phyloP scores from a whole-genome alignment of 2,888 invertebrate species.

The Morpho achilles region DNA sequence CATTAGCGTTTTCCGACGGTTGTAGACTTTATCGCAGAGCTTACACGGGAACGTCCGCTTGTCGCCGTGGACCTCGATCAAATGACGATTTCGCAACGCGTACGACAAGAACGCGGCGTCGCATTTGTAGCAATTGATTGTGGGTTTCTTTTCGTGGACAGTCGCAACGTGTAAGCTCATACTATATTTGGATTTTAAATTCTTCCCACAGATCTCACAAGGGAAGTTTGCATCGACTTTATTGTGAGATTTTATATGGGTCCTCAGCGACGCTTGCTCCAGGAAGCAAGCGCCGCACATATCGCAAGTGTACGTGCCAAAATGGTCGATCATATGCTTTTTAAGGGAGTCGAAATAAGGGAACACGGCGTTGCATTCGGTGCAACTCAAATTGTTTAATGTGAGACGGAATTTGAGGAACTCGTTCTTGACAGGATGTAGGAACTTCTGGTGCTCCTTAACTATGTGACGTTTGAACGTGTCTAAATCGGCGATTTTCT shows the following conservation, averaged over 20 bases:
- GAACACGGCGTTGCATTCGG: constrained; percentile 40
- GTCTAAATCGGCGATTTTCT: constrained; percentile 48
- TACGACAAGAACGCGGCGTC: constrained; percentile 60
- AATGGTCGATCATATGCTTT: constrained; percentile 69
- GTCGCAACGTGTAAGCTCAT: constrained; percentile 57
- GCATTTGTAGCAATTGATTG: constrained; percentile 64
- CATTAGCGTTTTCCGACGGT: constrained; percentile 58
- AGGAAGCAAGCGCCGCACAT: constrained; percentile 60
- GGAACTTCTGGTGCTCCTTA: constrained; percentile 51
- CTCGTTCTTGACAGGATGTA: constrained; percentile 54
- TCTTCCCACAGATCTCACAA: constrained; percentile 72
- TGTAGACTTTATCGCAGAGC: constrained; percentile 61
- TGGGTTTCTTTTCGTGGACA: constrained; percentile 63
- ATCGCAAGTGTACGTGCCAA: constrained; percentile 65
- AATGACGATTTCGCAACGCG: constrained; percentile 53
- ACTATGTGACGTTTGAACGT: constrained; percentile 53
- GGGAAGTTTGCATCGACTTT: constrained; percentile 67
- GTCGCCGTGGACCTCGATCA: constrained; percentile 63
- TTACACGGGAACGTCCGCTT: constrained; percentile 61
- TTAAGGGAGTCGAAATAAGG: constrained; percentile 67
- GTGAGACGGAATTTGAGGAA: constrained; percentile 52
- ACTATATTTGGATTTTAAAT: constrained; percentile 61
- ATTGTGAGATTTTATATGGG: constrained; percentile 62
- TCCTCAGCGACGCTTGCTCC: constrained; percentile 32
- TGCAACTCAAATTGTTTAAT: constrained; percentile 7